Percentiles rank a stretch among this genome's conserved stretches.
These are phyloP conservation scores for Channa argus DNA, from an alignment of 2,113 vertebrate genomes.

Conservation along the genomic window DNA sequence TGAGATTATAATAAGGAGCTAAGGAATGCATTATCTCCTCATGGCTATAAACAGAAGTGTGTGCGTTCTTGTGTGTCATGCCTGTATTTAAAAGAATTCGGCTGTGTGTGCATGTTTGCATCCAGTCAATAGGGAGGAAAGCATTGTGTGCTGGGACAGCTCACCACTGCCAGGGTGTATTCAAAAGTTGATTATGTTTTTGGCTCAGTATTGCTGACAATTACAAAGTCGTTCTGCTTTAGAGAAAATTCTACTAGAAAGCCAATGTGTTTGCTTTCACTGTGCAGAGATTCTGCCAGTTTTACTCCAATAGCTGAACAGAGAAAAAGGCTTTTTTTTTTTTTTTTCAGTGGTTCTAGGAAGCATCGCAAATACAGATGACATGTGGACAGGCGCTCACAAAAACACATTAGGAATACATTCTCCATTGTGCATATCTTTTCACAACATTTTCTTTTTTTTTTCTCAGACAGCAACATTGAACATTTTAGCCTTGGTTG, in stretches of 20 bases:
- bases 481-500: constrained; percentile 49
- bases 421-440: constrained; percentile 53
- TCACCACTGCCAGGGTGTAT: constrained; percentile 34
- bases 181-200: constrained; percentile 71
- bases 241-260: constrained; percentile 53
- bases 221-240: constrained; percentile 64
- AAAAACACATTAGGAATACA: constrained; percentile 59
- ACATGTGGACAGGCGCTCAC: constrained; percentile 35
- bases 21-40: too few relatives aligned
- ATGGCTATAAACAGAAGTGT: not conserved
- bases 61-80: constrained; percentile 7
- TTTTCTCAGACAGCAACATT: constrained; percentile 29
- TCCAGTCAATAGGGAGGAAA: constrained; percentile 30
- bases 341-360: constrained; percentile 28
- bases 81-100: constrained; percentile 12
- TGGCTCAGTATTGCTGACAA: constrained; percentile 59
- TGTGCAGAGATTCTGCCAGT: constrained; percentile 35
- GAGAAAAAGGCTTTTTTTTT: constrained; percentile 13
- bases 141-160: constrained; percentile 29
- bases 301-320: constrained; percentile 36
- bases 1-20: too few relatives aligned
- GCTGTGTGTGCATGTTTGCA: constrained; percentile 12
- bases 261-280: constrained; percentile 36
- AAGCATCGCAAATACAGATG: constrained; percentile 46
- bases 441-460: constrained; percentile 45